Conservation (phyloP, 2,113 vertebrate species). For the Pygoscelis adeliae region DNA sequence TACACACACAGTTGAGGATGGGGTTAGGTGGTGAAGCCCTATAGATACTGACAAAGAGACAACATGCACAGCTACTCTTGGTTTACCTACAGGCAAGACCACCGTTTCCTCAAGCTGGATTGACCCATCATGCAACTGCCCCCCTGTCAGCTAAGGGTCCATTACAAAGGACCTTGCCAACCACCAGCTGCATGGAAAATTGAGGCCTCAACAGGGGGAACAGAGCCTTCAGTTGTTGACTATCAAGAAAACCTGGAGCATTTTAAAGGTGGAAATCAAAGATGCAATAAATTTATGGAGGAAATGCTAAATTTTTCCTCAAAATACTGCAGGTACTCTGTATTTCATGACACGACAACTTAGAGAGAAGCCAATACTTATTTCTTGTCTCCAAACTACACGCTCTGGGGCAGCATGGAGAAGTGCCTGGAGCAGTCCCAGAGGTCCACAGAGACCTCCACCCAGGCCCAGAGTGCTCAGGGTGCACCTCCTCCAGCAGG, state of each 20-base stretch:
- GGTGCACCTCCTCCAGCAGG: background rate
- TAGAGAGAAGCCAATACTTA: background rate
- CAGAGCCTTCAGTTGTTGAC: background rate
- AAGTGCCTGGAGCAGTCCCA: background rate
- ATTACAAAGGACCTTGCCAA: background rate
- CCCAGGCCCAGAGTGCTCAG: background rate
- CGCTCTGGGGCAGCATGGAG: background rate
- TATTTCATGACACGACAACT: background rate
- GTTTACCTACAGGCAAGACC: background rate
- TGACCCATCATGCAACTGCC: accelerated
- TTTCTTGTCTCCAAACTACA: background rate
- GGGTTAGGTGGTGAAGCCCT: background rate
- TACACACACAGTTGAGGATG: background rate
- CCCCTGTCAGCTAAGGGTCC: background rate
- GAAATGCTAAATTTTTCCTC: background rate
- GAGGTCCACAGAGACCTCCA: background rate
- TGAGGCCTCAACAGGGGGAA: background rate
- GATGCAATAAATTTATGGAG: background rate
- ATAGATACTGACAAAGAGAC: background rate
- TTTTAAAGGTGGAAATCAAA: background rate
- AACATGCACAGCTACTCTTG: background rate
- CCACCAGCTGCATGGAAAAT: background rate
- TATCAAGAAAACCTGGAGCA: background rate
- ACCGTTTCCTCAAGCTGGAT: background rate
- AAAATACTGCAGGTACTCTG: background rate